These are phyloP conservation scores for Pycnomerus fuliginosus DNA, from an alignment of 2,888 invertebrate species.

Conservation along the genomic window DNA sequence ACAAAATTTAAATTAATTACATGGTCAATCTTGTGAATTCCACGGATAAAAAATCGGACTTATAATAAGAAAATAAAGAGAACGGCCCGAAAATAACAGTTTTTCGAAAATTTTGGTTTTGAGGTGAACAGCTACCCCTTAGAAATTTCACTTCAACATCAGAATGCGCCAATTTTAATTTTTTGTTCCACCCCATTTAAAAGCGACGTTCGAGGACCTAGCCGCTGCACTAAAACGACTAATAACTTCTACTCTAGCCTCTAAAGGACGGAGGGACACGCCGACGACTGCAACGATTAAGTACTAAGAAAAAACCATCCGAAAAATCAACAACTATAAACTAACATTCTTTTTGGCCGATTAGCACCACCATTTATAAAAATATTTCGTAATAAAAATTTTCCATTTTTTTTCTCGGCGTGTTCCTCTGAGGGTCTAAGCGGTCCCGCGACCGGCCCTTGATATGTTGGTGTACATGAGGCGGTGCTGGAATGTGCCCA, in stretches of 20 bases:
- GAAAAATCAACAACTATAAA: not conserved
- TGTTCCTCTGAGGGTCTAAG: slow-evolving; percentile 24
- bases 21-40: too few relatives aligned
- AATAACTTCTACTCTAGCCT: slow-evolving; percentile 42
- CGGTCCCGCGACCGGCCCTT: slow-evolving; percentile 49
- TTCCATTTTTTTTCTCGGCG: not conserved
- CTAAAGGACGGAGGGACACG: slow-evolving; percentile 37
- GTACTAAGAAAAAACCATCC: too few relatives aligned
- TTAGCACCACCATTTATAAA: slow-evolving; percentile 13
- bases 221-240: slow-evolving; percentile 41
- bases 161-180: too few relatives aligned
- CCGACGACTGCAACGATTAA: slow-evolving; percentile 26
- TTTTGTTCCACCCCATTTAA: too few relatives aligned
- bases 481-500: slow-evolving; percentile 42
- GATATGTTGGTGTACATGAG: slow-evolving; percentile 49
- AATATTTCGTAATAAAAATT: not conserved
- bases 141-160: too few relatives aligned
- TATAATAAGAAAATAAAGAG: too few relatives aligned
- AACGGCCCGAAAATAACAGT: too few relatives aligned
- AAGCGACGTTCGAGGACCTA: too few relatives aligned
- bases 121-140: too few relatives aligned
- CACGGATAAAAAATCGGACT: too few relatives aligned
- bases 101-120: too few relatives aligned
- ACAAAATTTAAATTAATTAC: too few relatives aligned
- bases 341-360: slow-evolving; percentile 8